Conservation (phyloP, 2,113 vertebrate genomes). For the Poicephalus gulielmi region DNA sequence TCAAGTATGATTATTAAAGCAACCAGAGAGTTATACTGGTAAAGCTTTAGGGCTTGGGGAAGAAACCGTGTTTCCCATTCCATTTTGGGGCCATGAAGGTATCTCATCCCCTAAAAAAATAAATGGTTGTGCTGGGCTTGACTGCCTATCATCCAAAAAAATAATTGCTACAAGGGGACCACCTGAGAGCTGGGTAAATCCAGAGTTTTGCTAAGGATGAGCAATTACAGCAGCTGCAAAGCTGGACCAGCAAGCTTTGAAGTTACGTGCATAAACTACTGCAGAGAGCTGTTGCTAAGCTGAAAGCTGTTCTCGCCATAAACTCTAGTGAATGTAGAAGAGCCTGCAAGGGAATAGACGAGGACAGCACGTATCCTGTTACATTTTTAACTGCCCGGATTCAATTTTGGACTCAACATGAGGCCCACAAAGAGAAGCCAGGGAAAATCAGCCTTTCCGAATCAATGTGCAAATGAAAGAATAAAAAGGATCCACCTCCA, state of each 20-base stretch:
- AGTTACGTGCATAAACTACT: neutral
- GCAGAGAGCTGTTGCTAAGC: neutral
- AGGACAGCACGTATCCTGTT: neutral
- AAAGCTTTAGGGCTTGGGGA: neutral
- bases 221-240: neutral
- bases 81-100: neutral
- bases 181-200: neutral
- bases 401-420: neutral
- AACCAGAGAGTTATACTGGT: fast-evolving
- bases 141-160: neutral
- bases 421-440: neutral
- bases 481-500: neutral
- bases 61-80: neutral
- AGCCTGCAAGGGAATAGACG: neutral
- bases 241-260: neutral
- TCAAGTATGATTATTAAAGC: neutral
- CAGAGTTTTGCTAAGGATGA: neutral
- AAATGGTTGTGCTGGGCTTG: neutral
- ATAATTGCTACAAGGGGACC: neutral
- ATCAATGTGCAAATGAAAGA: neutral
- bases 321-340: neutral
- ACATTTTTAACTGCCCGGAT: neutral
- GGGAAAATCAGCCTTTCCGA: neutral
- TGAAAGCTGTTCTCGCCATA: neutral
- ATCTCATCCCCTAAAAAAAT: neutral